Percentiles rank a stretch among this genome's conserved stretches.
These are phyloP conservation scores for Crenichthys baileyi DNA, from an alignment of 2,797 vertebrate species.

Conservation along the genomic window DNA sequence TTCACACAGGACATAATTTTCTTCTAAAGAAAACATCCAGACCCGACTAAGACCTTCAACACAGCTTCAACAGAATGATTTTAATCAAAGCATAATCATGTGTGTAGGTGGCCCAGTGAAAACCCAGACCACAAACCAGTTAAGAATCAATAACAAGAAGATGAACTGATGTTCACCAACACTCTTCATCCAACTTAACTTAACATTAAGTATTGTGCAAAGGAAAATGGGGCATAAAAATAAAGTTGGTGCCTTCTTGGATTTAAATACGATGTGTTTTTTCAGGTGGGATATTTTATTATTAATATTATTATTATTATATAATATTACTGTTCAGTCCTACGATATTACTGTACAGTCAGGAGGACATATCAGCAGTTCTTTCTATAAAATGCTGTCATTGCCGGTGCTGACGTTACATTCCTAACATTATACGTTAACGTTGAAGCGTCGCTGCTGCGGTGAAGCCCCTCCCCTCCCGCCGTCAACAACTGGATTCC, in stretches of 20 bases:
- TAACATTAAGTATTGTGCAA: background rate
- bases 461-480: conserved; percentile 56
- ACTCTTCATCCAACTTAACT: too few species aligned
- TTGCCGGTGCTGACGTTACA: conserved; percentile 26
- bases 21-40: background rate
- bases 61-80: background rate
- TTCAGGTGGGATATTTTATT: background rate
- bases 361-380: background rate
- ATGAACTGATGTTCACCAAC: too few species aligned
- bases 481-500: conserved; percentile 75
- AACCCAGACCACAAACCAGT: background rate
- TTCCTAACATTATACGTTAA: conserved; percentile 44
- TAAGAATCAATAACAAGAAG: too few species aligned
- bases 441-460: conserved; percentile 23
- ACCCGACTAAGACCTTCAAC: background rate
- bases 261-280: background rate
- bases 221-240: background rate
- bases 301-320: background rate
- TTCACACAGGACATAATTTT: background rate
- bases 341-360: background rate
- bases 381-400: background rate
- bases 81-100: background rate
- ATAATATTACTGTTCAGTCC: background rate
- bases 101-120: background rate
- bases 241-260: background rate